Evolutionary conservation across 1,140 invertebrate species (phyloP).

Genomic region (Drosophila nebulosa): DNA sequence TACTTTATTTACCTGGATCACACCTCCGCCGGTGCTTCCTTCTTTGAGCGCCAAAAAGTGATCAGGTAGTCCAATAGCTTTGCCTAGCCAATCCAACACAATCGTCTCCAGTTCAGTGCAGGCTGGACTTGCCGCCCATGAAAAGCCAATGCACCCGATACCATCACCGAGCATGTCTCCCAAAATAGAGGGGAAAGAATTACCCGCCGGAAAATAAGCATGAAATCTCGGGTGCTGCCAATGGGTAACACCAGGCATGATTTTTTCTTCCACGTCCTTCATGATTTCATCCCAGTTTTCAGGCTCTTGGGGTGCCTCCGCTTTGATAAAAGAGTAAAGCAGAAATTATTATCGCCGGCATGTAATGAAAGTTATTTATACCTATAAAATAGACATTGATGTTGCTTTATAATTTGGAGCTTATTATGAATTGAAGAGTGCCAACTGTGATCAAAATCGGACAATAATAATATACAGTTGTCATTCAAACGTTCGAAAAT

Average conservation of each 20-base stretch:
- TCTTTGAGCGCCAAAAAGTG: constrained; percentile 91
- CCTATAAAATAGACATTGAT: no score
- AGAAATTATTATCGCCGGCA: not conserved
- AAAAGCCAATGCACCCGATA: constrained; percentile 98
- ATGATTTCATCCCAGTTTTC: constrained; percentile 97
- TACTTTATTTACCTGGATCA: constrained; percentile 88
- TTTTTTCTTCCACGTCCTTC: constrained; percentile 96
- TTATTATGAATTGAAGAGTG: no score
- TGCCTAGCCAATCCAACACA: constrained; percentile 97
- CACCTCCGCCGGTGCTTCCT: constrained; percentile 94
- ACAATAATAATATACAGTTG: no score
- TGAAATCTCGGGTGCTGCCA: constrained; percentile 99
- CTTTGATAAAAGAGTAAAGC: constrained; percentile 22
- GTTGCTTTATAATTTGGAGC: no score
- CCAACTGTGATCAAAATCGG: no score
- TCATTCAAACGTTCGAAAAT: no score
- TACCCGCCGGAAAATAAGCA: constrained; percentile 99
- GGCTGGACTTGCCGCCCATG: constrained; percentile 98
- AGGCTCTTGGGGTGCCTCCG: constrained; percentile 90
- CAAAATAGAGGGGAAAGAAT: constrained; percentile 97
- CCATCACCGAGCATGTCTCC: constrained; percentile 98
- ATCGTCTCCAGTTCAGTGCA: constrained; percentile 99
- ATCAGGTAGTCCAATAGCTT: constrained; percentile 94
- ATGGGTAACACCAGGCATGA: constrained; percentile 99
- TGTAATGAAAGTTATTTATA: no score